Percentiles rank a stretch among this genome's conserved stretches.
Conservation (phyloP, 2,888 invertebrate genomes). For the Phaedon cochleariae region DNA sequence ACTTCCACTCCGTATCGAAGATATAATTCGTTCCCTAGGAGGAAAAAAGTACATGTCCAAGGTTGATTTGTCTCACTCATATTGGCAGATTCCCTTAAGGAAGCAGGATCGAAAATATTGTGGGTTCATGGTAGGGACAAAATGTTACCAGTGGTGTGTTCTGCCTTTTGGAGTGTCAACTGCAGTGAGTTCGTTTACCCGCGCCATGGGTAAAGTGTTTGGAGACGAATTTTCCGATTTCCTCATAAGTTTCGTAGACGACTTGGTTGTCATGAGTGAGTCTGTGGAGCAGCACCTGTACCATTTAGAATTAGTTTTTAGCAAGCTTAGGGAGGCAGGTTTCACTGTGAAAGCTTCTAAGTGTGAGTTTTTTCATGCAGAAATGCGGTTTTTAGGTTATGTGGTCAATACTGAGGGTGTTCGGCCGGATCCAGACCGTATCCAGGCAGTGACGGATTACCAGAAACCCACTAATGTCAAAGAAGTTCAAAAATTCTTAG, state of each 20-base stretch:
- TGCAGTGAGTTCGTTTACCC: slow-evolving; percentile 27
- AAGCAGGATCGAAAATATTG: slow-evolving; percentile 34
- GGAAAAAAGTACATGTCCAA: slow-evolving; percentile 19
- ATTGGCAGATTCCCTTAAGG: slow-evolving; percentile 42
- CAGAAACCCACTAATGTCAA: background rate
- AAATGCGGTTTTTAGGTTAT: slow-evolving; percentile 2
- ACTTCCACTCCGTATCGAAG: background rate
- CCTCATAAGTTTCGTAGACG: slow-evolving; percentile 31
- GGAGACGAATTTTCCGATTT: slow-evolving; percentile 26
- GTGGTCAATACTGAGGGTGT: background rate
- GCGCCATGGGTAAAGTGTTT: slow-evolving; percentile 29
- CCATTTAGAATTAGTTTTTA: slow-evolving; percentile 18
- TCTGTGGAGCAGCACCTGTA: slow-evolving; percentile 32
- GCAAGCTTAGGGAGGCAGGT: slow-evolving; percentile 7
- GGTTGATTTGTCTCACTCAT: slow-evolving; percentile 40
- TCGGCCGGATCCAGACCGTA: background rate
- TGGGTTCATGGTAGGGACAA: slow-evolving; percentile 35
- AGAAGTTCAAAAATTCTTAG: background rate
- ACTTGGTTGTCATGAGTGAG: slow-evolving; percentile 31
- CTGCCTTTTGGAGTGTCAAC: slow-evolving; percentile 32
- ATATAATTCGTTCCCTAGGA: background rate
- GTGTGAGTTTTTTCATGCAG: background rate
- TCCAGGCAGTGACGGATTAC: background rate
- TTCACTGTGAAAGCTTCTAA: background rate
- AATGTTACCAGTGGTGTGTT: slow-evolving; percentile 37